Evolutionary conservation across 2,888 invertebrate genomes (phyloP), one percentile per base, ranked within the genome.

Genomic region (Sinelater perroti): DNA sequence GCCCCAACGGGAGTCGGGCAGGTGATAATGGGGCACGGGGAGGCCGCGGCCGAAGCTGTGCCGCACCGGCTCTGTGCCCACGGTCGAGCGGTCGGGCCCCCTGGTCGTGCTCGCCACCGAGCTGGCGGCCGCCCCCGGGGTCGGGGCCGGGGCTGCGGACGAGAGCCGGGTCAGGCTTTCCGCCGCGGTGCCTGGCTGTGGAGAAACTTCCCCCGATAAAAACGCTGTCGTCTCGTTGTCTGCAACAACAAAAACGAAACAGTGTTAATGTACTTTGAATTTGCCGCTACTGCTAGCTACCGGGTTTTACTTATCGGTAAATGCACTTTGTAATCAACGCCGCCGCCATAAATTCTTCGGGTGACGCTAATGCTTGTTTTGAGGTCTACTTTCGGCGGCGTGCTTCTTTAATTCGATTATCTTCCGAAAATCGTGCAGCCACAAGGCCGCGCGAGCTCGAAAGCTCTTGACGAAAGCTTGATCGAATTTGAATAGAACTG

Each of bases 1-100:
- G 17, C 89, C 89, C 85, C 87, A 88, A 49, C 75, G 70, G 20
- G 75, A 70, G 56, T 75, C 73, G 30, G 75, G 71, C 52, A 70
- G 60, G 71, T 88, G 88, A 61, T 72, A 75, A 65, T 74, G 74
- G 38, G 74, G 72, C 45, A 67, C 63, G 18, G 71, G 70, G 47
- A 71, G 72, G 51, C 70, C 70, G 35, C 73, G 71, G 35, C 67
- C 72, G 36, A 69, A 64, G 61, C 70, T 69, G 57, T 73, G 72
- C 45, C 72, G 67, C 31, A 72, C 69, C 24, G 69, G 62, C 58
- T 69, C 70, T 11, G 66, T 65, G 20, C 63, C 54, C n/a, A 40
- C 38, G 8, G 55, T 56, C 20, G 47, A 36, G 11, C 24, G 49
- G 14, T 44, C 28, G 2, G 44, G 26, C 40, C 26, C 31, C 24